A percentile compares a stretch with the other conserved stretches of the same genome.
phyloP scores from a whole-genome alignment of 1,140 invertebrate genomes.

The Zaprionus gabonicus region DNA sequence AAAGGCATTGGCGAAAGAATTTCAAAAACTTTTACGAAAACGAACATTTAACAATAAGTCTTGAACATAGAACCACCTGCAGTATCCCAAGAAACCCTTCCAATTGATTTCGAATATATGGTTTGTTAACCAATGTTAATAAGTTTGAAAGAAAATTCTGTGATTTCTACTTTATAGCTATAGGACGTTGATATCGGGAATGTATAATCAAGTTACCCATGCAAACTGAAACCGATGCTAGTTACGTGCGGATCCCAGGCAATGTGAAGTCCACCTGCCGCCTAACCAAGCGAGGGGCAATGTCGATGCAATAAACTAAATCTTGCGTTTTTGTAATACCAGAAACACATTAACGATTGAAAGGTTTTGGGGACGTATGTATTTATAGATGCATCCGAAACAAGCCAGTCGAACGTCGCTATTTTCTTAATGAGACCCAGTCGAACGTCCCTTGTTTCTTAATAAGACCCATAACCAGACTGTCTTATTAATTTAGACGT shows the following conservation, averaged over 20 bases:
- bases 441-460: not conserved
- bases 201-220: no score
- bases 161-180: not conserved
- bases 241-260: no score
- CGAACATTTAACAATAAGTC: constrained; percentile 56
- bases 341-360: not conserved
- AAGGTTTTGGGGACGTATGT: not conserved
- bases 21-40: constrained; percentile 65
- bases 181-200: no score
- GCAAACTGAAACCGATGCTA: no score
- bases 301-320: no score
- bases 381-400: not conserved
- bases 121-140: not conserved
- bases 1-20: constrained; percentile 72
- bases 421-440: not conserved
- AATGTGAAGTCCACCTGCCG: no score
- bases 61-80: not conserved
- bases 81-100: not conserved
- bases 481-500: constrained; percentile 3
- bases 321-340: not conserved
- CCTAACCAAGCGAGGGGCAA: no score
- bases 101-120: not conserved
- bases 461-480: constrained; percentile 11
- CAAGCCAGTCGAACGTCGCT: not conserved
- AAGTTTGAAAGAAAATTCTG: not conserved